Evolutionary conservation across 2,797 vertebrate species (phyloP), one percentile per base, ranked within the genome.

Genomic region (Avahi laniger): DNA sequence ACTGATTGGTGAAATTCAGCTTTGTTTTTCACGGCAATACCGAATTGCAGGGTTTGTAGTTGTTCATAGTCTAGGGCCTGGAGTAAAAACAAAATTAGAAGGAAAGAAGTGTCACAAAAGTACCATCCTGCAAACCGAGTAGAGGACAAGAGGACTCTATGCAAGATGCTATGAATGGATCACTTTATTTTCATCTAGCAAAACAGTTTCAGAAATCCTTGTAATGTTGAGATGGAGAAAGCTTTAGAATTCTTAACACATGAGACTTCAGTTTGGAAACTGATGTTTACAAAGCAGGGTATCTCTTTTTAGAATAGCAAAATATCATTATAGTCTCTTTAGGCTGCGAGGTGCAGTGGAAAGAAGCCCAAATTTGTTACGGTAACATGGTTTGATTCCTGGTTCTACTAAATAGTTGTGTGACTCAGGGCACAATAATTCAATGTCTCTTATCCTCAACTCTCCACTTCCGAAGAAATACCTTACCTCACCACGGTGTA

Each of bases 11-110:
- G 98, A 52, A 98, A 98, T 20, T 96, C 89, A 92, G 99, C 99
- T 84, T 97, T 98, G 12, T 99, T 99, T 79, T 7, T 98, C 52
- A 99, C 98, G 4, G 87, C 84, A 22, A 99, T 93, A 52, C 97
- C 97, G 22, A 99, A 97, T 0, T 99, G 96, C n/a, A 99, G 80
- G 17, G 50, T 75, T 95, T 99, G 98, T 12, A 99, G 52, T 3
- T 99, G 95, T 97, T 99, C 99, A 91, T 99, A 99, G 98, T 99
- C 98, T 78, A 99, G 97, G 95, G 98, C 98, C 98, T 99, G 89
- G 95, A 96, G 22, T 8, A 93, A 98, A 95, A 96, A 98, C 75
- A 84, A 97, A 96, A 98, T 69, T 84, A 94, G 46, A 89, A 96
- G 33, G 54, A 91, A 87, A 83, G 59, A 59, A 63, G 18, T 41